A percentile compares a stretch with the other conserved stretches of the same genome.
Evolutionary conservation across 2,888 invertebrate species (phyloP).

Genomic region (Cotesia congregata): DNA sequence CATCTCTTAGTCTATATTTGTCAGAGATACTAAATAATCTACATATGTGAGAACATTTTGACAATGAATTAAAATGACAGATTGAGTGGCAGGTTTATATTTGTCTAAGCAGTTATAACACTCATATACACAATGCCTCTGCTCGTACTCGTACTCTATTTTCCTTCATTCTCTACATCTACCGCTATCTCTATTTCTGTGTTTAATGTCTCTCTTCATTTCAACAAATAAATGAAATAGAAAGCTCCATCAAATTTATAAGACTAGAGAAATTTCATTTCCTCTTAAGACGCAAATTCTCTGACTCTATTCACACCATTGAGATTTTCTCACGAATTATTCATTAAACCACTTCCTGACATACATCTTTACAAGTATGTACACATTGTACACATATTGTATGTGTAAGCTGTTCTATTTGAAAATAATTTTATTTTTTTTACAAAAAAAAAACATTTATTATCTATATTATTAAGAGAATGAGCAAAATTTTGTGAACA

Average conservation of each 20-base stretch:
- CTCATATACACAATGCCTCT: background rate
- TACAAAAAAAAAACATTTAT: too few relatives aligned
- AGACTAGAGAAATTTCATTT: constrained; percentile 33
- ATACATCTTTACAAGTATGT: too few relatives aligned
- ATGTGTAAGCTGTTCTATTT: too few relatives aligned
- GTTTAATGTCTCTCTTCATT: background rate
- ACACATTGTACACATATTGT: too few relatives aligned
- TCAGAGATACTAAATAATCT: background rate
- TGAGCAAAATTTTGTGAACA: too few relatives aligned
- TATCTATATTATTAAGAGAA: too few relatives aligned
- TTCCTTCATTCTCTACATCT: constrained; percentile 10
- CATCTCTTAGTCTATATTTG: background rate
- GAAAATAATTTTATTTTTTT: too few relatives aligned
- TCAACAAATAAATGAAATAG: constrained; percentile 14
- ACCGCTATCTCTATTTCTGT: constrained; percentile 16
- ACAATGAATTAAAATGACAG: background rate
- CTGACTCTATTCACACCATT: constrained; percentile 22
- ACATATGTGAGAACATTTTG: background rate
- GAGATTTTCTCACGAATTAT: constrained; percentile 26
- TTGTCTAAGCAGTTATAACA: background rate
- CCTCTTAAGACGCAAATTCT: constrained; percentile 4
- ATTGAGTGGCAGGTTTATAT: background rate
- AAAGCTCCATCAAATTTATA: constrained; percentile 27
- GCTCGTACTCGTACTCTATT: constrained; percentile 7
- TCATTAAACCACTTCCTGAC: constrained; percentile 23